phyloP scores from a whole-genome alignment of 2,113 vertebrate genomes.

The Castor canadensis region DNA sequence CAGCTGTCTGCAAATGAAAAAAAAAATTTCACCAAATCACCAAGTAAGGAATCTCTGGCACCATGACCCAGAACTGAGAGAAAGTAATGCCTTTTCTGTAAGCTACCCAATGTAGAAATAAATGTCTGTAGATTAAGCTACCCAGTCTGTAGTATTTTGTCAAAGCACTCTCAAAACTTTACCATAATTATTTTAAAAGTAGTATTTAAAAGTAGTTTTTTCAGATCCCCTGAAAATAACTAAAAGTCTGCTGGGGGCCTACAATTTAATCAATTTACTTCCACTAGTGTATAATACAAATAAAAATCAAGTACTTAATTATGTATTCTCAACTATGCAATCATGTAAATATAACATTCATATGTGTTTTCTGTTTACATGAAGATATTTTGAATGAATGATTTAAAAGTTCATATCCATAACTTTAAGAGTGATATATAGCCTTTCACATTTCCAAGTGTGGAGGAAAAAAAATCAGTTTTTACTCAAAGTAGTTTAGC shows the following conservation, averaged over 20 bases:
- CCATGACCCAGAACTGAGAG: too few species aligned
- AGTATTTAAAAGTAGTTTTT: not conserved
- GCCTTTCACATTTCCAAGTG: not conserved
- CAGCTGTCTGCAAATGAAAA: not conserved
- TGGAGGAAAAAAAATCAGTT: not conserved
- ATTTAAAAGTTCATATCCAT: not conserved
- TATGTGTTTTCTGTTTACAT: not conserved
- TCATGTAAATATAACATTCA: not conserved
- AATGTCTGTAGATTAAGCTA: too few species aligned
- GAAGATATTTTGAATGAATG: not conserved
- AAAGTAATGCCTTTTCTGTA: not conserved
- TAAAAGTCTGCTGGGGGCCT: not conserved
- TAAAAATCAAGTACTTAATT: not conserved
- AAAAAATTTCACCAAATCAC: too few species aligned
- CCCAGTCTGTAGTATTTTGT: not conserved
- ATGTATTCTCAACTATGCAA: not conserved
- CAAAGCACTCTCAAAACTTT: not conserved
- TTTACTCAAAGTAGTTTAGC: not conserved
- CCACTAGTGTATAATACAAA: not conserved
- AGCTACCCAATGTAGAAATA: not conserved
- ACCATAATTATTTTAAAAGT: not conserved
- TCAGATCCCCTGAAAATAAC: not conserved
- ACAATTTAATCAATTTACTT: not conserved
- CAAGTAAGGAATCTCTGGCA: too few species aligned
- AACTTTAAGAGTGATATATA: not conserved